phyloP scores from a whole-genome alignment of 1,140 invertebrate species.

The Theocolax elegans region DNA sequence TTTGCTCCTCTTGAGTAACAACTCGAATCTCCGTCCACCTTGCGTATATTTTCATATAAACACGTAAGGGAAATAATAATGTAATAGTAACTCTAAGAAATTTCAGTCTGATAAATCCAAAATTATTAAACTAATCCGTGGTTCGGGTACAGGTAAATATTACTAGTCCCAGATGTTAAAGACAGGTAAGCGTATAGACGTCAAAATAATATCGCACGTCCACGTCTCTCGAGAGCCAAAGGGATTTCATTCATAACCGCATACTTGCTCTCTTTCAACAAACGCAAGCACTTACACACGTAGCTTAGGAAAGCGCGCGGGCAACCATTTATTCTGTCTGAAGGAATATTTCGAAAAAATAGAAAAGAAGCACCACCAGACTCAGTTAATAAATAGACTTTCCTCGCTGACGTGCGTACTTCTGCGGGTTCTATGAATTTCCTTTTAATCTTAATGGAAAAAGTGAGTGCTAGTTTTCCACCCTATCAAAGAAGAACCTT shows the following conservation, averaged over 20 bases:
- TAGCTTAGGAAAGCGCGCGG: no score
- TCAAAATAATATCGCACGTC: slow-evolving; percentile 35
- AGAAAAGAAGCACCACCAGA: neutral
- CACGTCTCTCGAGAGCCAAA: neutral
- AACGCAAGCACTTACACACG: no score
- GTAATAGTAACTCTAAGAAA: no score
- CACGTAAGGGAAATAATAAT: no score
- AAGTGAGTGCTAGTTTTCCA: neutral
- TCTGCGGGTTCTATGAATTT: neutral
- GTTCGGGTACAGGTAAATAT: no score
- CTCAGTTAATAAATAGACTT: slow-evolving; percentile 16
- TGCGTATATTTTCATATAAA: no score
- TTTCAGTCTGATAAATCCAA: no score
- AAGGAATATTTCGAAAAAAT: slow-evolving; percentile 10
- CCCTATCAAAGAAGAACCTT: neutral
- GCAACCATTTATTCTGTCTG: slow-evolving; percentile 18
- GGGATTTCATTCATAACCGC: slow-evolving; percentile 2
- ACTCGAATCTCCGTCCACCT: no score
- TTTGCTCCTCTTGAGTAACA: no score
- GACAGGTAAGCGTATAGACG: neutral
- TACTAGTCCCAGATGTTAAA: no score
- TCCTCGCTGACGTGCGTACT: neutral
- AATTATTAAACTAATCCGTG: no score
- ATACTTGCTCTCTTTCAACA: neutral
- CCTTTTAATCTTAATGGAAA: slow-evolving; percentile 1